Evolutionary conservation across 2,797 vertebrate genomes (phyloP).

Genomic region (Circus cinereus): DNA sequence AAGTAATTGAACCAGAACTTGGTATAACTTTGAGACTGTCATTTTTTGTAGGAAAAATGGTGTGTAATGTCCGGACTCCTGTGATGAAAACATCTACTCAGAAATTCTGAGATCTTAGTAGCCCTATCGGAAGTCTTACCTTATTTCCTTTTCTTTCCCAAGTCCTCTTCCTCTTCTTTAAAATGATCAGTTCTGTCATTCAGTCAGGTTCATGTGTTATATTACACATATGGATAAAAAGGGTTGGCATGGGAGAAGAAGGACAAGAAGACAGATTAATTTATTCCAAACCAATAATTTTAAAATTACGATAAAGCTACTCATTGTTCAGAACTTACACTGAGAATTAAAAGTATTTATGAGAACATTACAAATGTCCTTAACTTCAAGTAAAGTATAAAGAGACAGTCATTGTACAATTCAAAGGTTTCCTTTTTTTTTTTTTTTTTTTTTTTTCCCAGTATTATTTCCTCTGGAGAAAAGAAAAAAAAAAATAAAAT

Average conservation of each 20-base stretch:
- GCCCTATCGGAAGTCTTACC: background rate
- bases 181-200: background rate
- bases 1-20: background rate
- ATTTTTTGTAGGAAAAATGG: background rate
- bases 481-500: background rate
- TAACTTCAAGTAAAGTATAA: background rate
- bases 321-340: background rate
- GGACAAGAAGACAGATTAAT: background rate
- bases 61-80: background rate
- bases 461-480: background rate
- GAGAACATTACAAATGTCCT: background rate
- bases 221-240: background rate
- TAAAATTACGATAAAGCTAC: background rate
- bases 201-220: background rate
- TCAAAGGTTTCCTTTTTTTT: background rate
- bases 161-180: background rate
- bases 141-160: background rate
- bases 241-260: background rate
- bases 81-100: background rate
- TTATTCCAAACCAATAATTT: background rate
- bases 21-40: background rate
- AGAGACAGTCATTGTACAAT: background rate
- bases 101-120: background rate
- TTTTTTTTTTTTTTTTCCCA: rapidly evolving
- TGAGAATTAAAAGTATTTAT: background rate